These are phyloP conservation scores for Luehdorfia chinensis DNA, from an alignment of 1,140 invertebrate species.

Conservation along the genomic window DNA sequence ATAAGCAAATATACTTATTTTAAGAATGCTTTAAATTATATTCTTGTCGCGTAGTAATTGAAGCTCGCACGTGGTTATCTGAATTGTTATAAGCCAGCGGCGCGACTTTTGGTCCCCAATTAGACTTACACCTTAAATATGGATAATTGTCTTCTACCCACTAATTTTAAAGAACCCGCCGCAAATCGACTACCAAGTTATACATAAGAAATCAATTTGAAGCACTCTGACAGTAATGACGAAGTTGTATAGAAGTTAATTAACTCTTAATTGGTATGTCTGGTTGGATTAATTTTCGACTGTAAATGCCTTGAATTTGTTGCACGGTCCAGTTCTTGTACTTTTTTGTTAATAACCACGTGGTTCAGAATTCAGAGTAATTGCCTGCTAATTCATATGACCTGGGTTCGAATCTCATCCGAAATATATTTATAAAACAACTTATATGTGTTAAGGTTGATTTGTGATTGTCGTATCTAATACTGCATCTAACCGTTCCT, in stretches of 20 bases:
- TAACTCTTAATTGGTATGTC: slow-evolving; percentile 35
- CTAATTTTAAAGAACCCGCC: slow-evolving; percentile 42
- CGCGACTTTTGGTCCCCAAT: slow-evolving; percentile 31
- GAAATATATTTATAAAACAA: too few relatives aligned
- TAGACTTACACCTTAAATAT: slow-evolving; percentile 49
- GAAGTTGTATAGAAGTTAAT: slow-evolving; percentile 32
- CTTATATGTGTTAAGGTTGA: too few relatives aligned
- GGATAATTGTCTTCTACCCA: slow-evolving; percentile 48
- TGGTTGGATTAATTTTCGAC: too few relatives aligned
- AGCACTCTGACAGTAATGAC: slow-evolving; percentile 26
- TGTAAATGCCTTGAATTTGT: too few relatives aligned
- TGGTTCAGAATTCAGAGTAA: too few relatives aligned
- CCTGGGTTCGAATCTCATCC: too few relatives aligned
- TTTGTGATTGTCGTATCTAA: too few relatives aligned
- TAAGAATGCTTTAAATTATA: slow-evolving; percentile 10
- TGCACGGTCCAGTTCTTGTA: too few relatives aligned
- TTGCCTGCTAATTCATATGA: too few relatives aligned
- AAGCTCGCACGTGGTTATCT: slow-evolving; percentile 7
- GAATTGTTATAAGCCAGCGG: slow-evolving; percentile 26
- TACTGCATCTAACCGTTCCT: too few relatives aligned
- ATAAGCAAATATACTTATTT: neutral
- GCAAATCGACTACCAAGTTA: slow-evolving; percentile 30
- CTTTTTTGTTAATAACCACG: too few relatives aligned
- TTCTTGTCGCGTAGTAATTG: slow-evolving; percentile 6
- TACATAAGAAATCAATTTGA: slow-evolving; percentile 46